phyloP scores from a whole-genome alignment of 2,797 vertebrate genomes.

The Gambusia yucatana region DNA sequence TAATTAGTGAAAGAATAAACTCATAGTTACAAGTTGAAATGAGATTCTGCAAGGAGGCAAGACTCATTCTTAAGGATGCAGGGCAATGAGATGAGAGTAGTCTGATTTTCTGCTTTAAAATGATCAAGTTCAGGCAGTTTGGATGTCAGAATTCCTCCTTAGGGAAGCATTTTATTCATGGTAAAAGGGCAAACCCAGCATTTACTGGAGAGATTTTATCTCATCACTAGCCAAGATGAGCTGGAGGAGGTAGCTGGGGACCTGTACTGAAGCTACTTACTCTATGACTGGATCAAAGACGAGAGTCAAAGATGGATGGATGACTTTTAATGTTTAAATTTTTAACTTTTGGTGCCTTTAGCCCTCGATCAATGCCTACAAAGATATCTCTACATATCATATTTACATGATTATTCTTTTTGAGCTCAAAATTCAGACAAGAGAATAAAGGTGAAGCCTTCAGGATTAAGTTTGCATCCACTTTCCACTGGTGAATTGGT shows the following conservation, averaged over 20 bases:
- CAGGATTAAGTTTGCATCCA: neutral
- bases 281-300: neutral
- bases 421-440: neutral
- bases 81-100: neutral
- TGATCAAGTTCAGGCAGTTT: neutral
- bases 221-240: neutral
- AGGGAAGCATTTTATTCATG: neutral
- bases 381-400: neutral
- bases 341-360: neutral
- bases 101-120: neutral
- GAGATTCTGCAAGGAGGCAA: neutral
- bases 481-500: neutral
- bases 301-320: neutral
- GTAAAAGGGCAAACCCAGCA: neutral
- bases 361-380: neutral
- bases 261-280: neutral
- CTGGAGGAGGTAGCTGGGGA: neutral
- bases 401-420: neutral
- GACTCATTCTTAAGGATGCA: neutral
- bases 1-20: neutral
- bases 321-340: neutral
- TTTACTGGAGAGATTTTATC: neutral
- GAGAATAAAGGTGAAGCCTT: neutral
- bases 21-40: neutral
- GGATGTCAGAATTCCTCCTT: neutral